Percentiles rank a stretch among this genome's conserved stretches.
These are phyloP conservation scores for Lytechinus pictus DNA, from an alignment of 35 echinoderm and acorn worm species.

Conservation along the genomic window DNA sequence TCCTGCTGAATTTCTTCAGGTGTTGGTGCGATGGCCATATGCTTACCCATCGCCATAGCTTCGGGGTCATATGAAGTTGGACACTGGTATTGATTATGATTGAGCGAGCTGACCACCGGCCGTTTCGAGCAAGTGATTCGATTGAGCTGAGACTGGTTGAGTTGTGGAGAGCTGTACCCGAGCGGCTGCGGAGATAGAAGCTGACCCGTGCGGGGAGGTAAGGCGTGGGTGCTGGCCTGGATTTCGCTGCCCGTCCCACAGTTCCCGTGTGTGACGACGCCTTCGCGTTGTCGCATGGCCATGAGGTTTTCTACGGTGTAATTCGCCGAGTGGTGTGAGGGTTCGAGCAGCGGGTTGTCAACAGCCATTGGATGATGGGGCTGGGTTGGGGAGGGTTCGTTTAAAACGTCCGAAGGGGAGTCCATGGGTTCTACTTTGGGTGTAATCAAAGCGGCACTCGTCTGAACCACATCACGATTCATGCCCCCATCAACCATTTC, in stretches of 20 bases:
- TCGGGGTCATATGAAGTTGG: conserved; percentile 66
- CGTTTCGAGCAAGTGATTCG: conserved; percentile 68
- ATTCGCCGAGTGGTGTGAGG: conserved; percentile 48
- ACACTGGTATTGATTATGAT: conserved; percentile 72
- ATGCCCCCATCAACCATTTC: conserved; percentile 53
- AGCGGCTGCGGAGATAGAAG: conserved; percentile 91
- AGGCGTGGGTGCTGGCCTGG: conserved; percentile 67
- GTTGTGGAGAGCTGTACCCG: conserved; percentile 69
- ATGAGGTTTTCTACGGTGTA: conserved; percentile 94
- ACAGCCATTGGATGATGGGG: conserved; percentile 32
- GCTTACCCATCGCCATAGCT: conserved; percentile 79
- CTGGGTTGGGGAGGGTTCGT: conserved; percentile 60
- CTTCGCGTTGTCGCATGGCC: conserved; percentile 64
- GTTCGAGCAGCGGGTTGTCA: conserved; percentile 6
- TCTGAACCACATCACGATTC: conserved; percentile 59
- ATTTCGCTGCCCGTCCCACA: conserved; percentile 62
- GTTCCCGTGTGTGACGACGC: conserved; percentile 42
- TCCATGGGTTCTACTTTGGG: conserved; percentile 97
- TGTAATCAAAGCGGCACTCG: conserved; percentile 73
- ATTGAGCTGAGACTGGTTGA: conserved; percentile 60
- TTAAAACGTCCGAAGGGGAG: conserved; percentile 72
- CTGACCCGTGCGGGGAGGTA: conserved; percentile 61
- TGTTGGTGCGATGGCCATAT: conserved; percentile 95
- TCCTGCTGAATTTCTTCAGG: conserved; percentile 93
- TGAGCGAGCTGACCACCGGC: conserved; percentile 53